These are phyloP conservation scores for Eupithecia pulchellata DNA, from an alignment of 2,888 invertebrate genomes.

Conservation along the genomic window DNA sequence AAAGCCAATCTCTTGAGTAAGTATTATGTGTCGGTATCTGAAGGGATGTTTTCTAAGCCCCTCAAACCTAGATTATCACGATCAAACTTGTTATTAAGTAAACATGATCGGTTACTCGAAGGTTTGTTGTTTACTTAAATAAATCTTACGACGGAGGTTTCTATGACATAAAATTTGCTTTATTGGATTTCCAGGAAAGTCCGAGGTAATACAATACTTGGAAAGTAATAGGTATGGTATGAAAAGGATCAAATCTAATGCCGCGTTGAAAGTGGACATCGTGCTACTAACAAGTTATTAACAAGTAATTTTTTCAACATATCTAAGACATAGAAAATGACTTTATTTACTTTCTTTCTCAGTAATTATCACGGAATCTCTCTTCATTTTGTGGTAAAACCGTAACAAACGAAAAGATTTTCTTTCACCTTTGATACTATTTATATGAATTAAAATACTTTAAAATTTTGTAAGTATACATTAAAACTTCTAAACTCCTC, in stretches of 20 bases:
- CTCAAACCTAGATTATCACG: not conserved
- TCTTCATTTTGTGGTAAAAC: not conserved
- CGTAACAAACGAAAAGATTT: not conserved
- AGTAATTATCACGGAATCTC: too few relatives aligned
- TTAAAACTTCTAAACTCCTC: conserved; percentile 4
- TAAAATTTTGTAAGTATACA: too few relatives aligned
- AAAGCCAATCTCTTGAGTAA: conserved; percentile 11
- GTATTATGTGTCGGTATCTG: not conserved
- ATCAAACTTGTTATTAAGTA: not conserved
- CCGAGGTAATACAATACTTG: not conserved
- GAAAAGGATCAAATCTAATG: not conserved
- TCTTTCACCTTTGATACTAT: not conserved
- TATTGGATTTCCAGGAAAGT: not conserved
- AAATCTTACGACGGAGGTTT: not conserved
- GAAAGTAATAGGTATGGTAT: not conserved
- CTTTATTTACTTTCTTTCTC: too few relatives aligned
- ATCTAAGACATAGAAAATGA: too few relatives aligned
- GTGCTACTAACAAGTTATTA: too few relatives aligned
- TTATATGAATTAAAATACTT: too few relatives aligned
- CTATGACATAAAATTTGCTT: not conserved
- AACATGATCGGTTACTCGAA: not conserved
- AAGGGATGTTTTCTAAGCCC: not conserved
- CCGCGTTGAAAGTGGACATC: not conserved
- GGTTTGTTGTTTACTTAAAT: not conserved
- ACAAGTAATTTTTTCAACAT: too few relatives aligned